These are phyloP conservation scores for Furnarius figulus DNA, from an alignment of 2,113 vertebrate genomes.

Conservation along the genomic window DNA sequence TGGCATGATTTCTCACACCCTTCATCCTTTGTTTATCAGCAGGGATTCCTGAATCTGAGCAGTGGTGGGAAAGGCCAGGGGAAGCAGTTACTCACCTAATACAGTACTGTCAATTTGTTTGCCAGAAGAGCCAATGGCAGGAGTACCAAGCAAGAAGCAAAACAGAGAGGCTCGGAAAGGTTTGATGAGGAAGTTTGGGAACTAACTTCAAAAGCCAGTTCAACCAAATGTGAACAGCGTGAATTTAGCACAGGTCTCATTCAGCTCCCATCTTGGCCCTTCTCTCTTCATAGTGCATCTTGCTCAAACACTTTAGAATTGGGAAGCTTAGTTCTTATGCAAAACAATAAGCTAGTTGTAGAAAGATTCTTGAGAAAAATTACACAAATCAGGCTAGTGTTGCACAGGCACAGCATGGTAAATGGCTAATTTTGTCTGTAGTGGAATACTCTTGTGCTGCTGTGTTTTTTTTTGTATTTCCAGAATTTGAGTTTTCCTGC, in stretches of 20 bases:
- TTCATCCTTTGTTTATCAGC: background rate
- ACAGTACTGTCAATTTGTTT: fast-evolving
- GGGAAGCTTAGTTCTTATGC: background rate
- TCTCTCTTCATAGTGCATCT: background rate
- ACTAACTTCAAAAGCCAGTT: background rate
- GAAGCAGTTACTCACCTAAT: background rate
- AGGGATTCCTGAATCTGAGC: background rate
- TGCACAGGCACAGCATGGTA: background rate
- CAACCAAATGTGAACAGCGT: background rate
- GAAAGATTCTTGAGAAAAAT: background rate
- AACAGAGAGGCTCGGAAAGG: background rate
- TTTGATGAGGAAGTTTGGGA: background rate
- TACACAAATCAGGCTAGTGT: background rate
- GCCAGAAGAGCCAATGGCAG: background rate
- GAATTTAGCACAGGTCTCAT: background rate
- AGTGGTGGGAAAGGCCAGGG: background rate
- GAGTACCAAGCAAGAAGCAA: background rate
- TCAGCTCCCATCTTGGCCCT: background rate
- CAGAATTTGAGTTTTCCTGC: background rate
- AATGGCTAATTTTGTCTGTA: background rate
- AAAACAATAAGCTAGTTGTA: background rate
- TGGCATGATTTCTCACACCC: background rate
- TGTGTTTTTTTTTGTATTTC: background rate
- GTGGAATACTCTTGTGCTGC: background rate
- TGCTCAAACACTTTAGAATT: background rate